Evolutionary conservation across 2,113 vertebrate species (phyloP).

Genomic region (Dryoscopus gambensis): DNA sequence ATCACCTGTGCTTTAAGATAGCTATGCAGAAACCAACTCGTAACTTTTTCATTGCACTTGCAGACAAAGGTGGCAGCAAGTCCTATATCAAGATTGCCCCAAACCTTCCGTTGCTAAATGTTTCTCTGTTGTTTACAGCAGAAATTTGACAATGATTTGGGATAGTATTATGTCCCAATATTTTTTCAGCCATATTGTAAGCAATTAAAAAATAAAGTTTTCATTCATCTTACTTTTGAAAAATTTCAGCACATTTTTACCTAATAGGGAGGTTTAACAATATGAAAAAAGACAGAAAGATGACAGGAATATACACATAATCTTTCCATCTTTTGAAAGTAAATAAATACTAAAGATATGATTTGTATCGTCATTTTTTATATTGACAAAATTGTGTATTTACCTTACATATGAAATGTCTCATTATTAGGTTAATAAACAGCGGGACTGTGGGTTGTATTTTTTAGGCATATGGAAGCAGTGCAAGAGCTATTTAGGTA

Average conservation of each 20-base stretch:
- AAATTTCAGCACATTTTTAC: neutral
- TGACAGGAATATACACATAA: neutral
- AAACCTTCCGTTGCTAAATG: neutral
- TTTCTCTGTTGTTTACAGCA: neutral
- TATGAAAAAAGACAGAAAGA: neutral
- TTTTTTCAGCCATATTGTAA: neutral
- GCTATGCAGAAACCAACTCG: neutral
- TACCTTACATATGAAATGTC: neutral
- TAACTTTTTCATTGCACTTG: neutral
- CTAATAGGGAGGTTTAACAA: neutral
- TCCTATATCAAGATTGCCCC: neutral
- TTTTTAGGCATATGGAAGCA: conserved; percentile 22
- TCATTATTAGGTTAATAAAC: neutral
- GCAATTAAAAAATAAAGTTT: neutral
- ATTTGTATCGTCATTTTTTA: neutral
- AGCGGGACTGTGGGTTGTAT: accelerated
- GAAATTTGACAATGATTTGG: neutral
- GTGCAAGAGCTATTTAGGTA: conserved; percentile 47
- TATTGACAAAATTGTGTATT: neutral
- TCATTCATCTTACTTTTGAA: neutral
- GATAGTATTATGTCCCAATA: neutral
- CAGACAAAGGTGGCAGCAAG: neutral
- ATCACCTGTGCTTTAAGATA: neutral
- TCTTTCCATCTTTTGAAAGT: neutral
- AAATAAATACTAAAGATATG: neutral